These are phyloP conservation scores for Lampris megalopsis DNA, from an alignment of 2,113 vertebrate genomes.

Conservation along the genomic window DNA sequence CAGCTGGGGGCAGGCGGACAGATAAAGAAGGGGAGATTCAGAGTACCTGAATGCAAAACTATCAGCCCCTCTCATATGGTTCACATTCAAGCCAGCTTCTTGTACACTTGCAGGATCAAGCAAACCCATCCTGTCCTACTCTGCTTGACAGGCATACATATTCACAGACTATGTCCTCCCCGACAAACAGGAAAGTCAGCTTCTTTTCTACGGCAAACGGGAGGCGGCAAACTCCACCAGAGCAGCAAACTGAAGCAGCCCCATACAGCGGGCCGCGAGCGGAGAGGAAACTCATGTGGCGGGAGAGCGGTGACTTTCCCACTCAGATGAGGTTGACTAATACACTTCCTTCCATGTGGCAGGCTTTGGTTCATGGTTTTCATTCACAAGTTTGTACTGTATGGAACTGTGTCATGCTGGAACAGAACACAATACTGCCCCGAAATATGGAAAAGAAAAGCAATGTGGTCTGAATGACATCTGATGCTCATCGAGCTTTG, in stretches of 20 bases:
- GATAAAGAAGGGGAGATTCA: not conserved
- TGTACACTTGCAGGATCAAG: constrained; percentile 36
- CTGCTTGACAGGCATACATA: constrained; percentile 19
- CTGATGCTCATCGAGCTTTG: not conserved
- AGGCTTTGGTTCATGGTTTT: constrained; percentile 18
- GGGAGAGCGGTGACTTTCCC: constrained; percentile 54
- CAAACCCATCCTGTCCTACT: constrained; percentile 37
- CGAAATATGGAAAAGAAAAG: constrained; percentile 1
- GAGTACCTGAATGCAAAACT: constrained; percentile 35
- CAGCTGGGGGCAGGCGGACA: constrained; percentile 69
- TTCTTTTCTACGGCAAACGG: constrained; percentile 59
- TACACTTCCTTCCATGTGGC: constrained; percentile 59
- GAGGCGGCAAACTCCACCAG: constrained; percentile 49
- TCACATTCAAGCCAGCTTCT: constrained; percentile 57
- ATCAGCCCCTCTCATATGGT: constrained; percentile 56
- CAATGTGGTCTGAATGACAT: not conserved
- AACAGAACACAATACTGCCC: not conserved
- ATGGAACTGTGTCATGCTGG: constrained; percentile 22
- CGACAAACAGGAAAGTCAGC: constrained; percentile 27
- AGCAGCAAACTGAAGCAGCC: constrained; percentile 38
- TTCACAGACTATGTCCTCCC: constrained; percentile 12
- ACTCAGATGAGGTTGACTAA: constrained; percentile 40
- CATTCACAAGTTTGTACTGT: constrained; percentile 39
- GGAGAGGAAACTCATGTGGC: constrained; percentile 63
- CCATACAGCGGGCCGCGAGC: constrained; percentile 9